Evolutionary conservation across 2,888 invertebrate genomes (phyloP).

Genomic region (Harpagoxenus sublaevis): DNA sequence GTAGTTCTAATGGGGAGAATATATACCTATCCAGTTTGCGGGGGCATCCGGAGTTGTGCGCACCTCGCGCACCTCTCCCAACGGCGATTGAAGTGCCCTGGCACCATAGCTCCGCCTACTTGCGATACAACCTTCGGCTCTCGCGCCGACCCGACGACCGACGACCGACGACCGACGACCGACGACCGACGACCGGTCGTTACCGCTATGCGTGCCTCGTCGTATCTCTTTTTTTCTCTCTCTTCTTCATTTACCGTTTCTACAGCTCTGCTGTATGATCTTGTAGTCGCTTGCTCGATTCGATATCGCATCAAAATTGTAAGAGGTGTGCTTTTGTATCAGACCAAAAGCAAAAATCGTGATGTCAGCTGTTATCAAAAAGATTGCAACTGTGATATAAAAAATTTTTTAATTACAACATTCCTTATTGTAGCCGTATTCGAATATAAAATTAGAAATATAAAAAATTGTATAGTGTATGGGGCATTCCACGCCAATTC

Average conservation of each 20-base stretch:
- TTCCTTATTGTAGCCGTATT: not conserved
- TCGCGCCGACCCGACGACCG: constrained; percentile 43
- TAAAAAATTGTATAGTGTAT: not conserved
- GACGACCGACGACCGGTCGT: constrained; percentile 72
- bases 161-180: constrained; percentile 64
- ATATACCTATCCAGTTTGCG: constrained; percentile 80
- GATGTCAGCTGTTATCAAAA: not conserved
- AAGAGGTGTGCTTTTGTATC: not conserved
- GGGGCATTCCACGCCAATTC: too few relatives aligned
- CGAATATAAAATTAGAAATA: not conserved
- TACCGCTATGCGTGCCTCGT: constrained; percentile 71
- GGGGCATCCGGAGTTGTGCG: constrained; percentile 65
- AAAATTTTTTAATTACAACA: not conserved
- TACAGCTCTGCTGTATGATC: not conserved
- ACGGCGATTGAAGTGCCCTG: constrained; percentile 75
- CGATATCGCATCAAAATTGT: constrained; percentile 60
- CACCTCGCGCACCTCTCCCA: constrained; percentile 78
- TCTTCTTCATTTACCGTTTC: constrained; percentile 22
- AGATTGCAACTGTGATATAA: not conserved
- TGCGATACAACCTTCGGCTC: constrained; percentile 79
- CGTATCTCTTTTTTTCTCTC: constrained; percentile 22
- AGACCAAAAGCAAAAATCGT: not conserved
- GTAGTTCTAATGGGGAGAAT: constrained; percentile 74
- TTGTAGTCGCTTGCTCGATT: constrained; percentile 45
- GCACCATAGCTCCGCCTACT: constrained; percentile 81